Evolutionary conservation across 2,888 invertebrate species (phyloP).

Genomic region (Steinernema hermaphroditum): DNA sequence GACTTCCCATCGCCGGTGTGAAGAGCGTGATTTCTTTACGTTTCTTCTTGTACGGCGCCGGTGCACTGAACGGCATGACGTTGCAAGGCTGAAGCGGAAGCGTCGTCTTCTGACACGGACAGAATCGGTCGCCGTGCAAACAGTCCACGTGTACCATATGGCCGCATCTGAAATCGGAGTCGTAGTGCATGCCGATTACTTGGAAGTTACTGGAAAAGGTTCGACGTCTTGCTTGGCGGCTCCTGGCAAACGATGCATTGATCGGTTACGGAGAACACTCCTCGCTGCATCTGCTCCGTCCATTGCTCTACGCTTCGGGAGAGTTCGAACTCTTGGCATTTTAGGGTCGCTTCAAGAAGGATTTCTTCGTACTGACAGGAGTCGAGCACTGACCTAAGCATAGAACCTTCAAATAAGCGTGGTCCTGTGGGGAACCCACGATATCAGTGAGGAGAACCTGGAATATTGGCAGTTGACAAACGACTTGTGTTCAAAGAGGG

Average conservation of each 20-base stretch:
- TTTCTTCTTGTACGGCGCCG: neutral
- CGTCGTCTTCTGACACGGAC: neutral
- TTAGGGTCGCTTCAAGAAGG: neutral
- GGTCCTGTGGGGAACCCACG: neutral
- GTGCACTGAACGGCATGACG: neutral
- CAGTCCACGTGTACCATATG: conserved; percentile 10
- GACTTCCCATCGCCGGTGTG: conserved; percentile 20
- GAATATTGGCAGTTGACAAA: conserved; percentile 12
- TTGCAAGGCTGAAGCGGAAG: neutral
- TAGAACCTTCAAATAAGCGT: no score
- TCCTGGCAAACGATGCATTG: conserved; percentile 13
- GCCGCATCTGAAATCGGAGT: neutral
- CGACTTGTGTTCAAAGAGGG: conserved; percentile 15
- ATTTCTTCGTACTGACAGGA: conserved; percentile 22
- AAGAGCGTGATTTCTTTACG: neutral
- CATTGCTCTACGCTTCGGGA: neutral
- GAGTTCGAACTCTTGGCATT: conserved; percentile 22
- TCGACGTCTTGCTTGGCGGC: neutral
- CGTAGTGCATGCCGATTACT: neutral
- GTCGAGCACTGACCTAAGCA: conserved; percentile 9
- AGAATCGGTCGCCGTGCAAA: neutral
- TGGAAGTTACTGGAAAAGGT: neutral
- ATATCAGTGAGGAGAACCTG: conserved; percentile 1
- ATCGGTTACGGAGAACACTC: neutral
- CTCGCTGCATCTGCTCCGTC: neutral